Conservation (phyloP, 2,888 invertebrate genomes). For the Tanypteryx hageni region DNA sequence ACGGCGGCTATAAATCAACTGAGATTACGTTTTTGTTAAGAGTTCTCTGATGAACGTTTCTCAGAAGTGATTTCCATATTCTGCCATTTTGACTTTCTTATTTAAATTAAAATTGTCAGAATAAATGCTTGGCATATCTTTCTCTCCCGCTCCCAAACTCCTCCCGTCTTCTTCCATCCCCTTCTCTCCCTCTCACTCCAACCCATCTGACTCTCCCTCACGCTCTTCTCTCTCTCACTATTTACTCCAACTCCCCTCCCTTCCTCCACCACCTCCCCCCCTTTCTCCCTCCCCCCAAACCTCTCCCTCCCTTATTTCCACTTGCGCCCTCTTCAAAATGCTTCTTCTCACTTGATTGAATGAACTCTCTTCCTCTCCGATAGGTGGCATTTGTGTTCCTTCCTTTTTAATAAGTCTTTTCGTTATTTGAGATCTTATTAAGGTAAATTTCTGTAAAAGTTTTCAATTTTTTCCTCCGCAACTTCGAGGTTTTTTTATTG, state of each 20-base stretch:
- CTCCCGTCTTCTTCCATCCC: neutral
- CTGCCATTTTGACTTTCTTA: conserved; percentile 31
- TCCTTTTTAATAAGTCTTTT: conserved; percentile 13
- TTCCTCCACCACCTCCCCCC: neutral
- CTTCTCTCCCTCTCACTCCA: neutral
- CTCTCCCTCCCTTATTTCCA: neutral
- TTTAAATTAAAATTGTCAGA: conserved; percentile 44
- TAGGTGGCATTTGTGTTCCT: neutral
- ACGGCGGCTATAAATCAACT: neutral
- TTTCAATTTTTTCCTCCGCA: neutral
- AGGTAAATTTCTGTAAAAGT: neutral
- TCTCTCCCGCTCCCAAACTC: neutral
- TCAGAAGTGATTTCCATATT: conserved; percentile 17
- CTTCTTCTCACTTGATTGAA: too few relatives aligned
- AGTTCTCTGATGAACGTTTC: neutral
- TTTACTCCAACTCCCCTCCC: neutral
- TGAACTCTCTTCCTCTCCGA: too few relatives aligned
- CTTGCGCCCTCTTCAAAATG: neutral
- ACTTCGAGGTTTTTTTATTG: neutral
- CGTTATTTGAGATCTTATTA: conserved; percentile 33
- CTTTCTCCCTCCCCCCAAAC: neutral
- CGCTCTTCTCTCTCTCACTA: conserved; percentile 1
- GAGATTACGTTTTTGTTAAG: neutral
- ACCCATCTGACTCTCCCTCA: neutral
- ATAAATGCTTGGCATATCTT: conserved; percentile 44